phyloP scores from a whole-genome alignment of 2,797 vertebrate genomes.

The Caiman crocodilus region DNA sequence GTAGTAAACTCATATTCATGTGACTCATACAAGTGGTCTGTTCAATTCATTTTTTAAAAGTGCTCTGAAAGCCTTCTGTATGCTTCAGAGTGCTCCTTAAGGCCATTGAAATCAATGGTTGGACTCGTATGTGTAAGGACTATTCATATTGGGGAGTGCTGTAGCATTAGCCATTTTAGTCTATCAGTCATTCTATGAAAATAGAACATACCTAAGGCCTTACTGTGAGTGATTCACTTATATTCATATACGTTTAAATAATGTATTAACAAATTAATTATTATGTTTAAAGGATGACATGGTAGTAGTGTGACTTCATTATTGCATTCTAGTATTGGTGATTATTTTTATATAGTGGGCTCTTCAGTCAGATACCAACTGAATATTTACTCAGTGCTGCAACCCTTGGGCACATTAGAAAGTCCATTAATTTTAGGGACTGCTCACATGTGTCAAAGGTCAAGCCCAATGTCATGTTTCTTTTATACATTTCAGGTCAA shows the following conservation, averaged over 20 bases:
- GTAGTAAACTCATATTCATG: background rate
- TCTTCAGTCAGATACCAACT: background rate
- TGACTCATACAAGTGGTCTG: background rate
- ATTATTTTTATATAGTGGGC: background rate
- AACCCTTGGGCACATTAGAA: background rate
- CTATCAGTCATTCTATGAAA: background rate
- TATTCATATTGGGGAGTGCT: accelerated
- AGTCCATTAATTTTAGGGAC: background rate
- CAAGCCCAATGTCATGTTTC: accelerated
- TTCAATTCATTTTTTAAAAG: conserved; percentile 12
- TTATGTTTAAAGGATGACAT: background rate
- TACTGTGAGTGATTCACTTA: background rate
- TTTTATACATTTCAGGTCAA: background rate
- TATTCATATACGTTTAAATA: background rate
- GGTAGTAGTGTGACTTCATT: background rate
- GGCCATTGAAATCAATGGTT: background rate
- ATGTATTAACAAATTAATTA: background rate
- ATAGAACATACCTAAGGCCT: background rate
- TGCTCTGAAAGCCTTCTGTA: background rate
- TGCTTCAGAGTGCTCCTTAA: accelerated
- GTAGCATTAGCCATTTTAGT: accelerated
- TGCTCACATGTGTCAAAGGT: accelerated
- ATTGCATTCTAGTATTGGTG: accelerated
- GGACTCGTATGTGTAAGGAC: accelerated
- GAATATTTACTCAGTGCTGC: background rate